phyloP scores from a whole-genome alignment of 2,888 invertebrate species.

The Spatulosminthurus flaviceps region DNA sequence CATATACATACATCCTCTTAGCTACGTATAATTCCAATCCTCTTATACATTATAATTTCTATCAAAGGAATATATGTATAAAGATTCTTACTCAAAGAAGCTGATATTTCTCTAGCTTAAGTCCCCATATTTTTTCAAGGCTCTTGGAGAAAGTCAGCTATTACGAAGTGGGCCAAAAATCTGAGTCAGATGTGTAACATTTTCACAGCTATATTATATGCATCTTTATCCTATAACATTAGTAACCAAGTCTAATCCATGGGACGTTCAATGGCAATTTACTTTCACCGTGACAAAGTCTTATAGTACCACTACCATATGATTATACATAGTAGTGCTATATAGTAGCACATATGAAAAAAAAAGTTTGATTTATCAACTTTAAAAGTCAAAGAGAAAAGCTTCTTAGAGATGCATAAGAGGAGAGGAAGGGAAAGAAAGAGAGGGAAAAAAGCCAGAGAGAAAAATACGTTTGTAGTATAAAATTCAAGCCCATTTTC shows the following conservation, averaged over 20 bases:
- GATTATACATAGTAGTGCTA: not conserved
- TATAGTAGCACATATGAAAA: not conserved
- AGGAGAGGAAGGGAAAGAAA: no score
- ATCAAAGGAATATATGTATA: not conserved
- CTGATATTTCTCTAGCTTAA: no score
- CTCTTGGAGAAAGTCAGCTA: no score
- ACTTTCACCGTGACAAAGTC: no score
- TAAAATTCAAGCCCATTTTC: not conserved
- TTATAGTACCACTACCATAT: no score
- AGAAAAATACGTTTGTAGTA: not conserved
- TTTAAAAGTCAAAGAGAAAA: conserved; percentile 25
- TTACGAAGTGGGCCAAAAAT: not conserved
- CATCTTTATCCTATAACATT: no score
- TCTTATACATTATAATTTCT: conserved; percentile 9
- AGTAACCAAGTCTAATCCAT: no score
- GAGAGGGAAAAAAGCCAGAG: no score
- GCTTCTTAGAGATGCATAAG: conserved; percentile 22
- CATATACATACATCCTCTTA: no score
- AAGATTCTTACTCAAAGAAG: not conserved
- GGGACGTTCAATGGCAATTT: not conserved
- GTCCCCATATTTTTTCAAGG: no score
- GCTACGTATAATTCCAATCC: not conserved
- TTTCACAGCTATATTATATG: not conserved
- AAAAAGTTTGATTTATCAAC: conserved; percentile 27
- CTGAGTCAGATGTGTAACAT: not conserved